These are phyloP conservation scores for Dyspetes luteomarginatus DNA, from an alignment of 2,888 invertebrate genomes.

Conservation along the genomic window DNA sequence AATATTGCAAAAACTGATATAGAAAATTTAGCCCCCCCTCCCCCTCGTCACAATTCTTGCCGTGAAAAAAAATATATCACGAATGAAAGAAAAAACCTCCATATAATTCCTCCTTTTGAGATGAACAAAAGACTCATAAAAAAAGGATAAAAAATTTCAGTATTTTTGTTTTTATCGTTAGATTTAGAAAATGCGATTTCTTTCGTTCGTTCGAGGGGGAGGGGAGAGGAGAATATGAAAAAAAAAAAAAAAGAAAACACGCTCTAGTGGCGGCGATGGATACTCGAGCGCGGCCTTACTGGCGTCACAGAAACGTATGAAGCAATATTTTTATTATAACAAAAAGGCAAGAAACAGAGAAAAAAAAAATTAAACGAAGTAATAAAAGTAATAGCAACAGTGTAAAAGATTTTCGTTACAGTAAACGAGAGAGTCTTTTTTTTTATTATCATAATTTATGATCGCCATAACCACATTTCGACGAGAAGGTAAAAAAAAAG, in stretches of 20 bases:
- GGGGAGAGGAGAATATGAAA: neutral
- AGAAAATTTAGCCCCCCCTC: conserved; percentile 62
- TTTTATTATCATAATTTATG: neutral
- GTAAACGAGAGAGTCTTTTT: conserved; percentile 9
- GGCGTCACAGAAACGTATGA: conserved; percentile 74
- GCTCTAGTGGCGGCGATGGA: conserved; percentile 30
- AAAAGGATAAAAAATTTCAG: conserved; percentile 54
- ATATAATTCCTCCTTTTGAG: too few species aligned
- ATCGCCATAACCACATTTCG: neutral
- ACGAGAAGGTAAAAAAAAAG: neutral
- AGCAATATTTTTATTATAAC: conserved; percentile 79
- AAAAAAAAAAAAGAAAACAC: conserved; percentile 22
- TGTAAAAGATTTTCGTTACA: conserved; percentile 17
- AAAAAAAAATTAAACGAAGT: conserved; percentile 37
- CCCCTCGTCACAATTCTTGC: conserved; percentile 51
- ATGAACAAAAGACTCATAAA: neutral
- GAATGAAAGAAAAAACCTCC: conserved; percentile 31
- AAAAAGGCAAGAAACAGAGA: conserved; percentile 50
- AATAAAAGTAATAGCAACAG: conserved; percentile 10
- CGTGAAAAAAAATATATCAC: neutral
- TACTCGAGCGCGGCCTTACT: conserved; percentile 72
- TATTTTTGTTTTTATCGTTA: conserved; percentile 40
- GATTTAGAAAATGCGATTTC: neutral
- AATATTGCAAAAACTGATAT: conserved; percentile 68
- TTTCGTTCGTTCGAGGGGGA: conserved; percentile 26